Evolutionary conservation across 2,888 invertebrate genomes (phyloP).

Genomic region (Smittia sp.): DNA sequence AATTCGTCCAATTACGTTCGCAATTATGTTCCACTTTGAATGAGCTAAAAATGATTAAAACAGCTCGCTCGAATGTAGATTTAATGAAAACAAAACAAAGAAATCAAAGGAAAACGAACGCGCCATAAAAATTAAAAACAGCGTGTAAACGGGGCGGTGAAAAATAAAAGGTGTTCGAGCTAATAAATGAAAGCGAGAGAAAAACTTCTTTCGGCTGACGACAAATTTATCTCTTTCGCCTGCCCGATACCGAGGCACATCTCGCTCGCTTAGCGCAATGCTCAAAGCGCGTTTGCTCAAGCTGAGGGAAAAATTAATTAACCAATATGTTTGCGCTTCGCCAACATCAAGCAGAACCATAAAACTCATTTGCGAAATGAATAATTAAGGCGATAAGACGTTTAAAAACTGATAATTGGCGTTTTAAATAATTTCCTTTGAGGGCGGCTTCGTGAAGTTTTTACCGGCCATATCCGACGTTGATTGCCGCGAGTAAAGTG

Average conservation of each 20-base stretch:
- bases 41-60: slow-evolving; percentile 18
- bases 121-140: slow-evolving; percentile 23
- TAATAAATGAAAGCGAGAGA: slow-evolving; percentile 21
- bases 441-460: not conserved
- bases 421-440: not conserved
- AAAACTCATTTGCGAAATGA: slow-evolving; percentile 21
- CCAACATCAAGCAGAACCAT: not conserved
- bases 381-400: slow-evolving; percentile 19
- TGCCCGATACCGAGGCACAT: not conserved
- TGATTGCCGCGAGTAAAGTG: slow-evolving; percentile 1
- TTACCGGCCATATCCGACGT: slow-evolving; percentile 8
- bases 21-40: slow-evolving; percentile 12
- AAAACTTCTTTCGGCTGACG: slow-evolving; percentile 20
- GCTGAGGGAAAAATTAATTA: slow-evolving; percentile 26
- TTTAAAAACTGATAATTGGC: slow-evolving; percentile 31
- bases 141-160: slow-evolving; percentile 11
- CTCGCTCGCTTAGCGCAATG: not conserved
- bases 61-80: slow-evolving; percentile 4
- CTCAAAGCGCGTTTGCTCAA: not conserved
- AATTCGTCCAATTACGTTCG: not conserved
- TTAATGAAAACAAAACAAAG: slow-evolving; percentile 14
- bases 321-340: slow-evolving; percentile 11
- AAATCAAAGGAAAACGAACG: slow-evolving; percentile 17
- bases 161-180: slow-evolving; percentile 25
- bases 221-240: slow-evolving; percentile 33